Base-by-base conservation (phyloP, 2,888 invertebrate genomes). In the Deilephila porcellus region DNA sequence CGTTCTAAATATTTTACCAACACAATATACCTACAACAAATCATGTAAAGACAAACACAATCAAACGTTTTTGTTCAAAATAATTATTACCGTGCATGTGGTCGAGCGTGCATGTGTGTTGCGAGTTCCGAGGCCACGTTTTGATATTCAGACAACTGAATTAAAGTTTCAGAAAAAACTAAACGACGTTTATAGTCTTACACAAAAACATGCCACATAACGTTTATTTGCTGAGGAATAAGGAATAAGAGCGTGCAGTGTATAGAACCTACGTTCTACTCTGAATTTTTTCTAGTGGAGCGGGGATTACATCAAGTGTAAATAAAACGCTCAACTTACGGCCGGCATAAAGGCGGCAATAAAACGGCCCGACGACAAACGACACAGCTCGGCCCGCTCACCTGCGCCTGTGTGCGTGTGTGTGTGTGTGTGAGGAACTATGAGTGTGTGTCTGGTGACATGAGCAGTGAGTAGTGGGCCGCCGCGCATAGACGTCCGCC, bases 241-340 rank as follows among this genome's bases (percentile, higher is more conserved):
- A 60, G 60, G 29, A 14, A 60, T 60, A 60, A 60, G 60, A 25
- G 20, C 45, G 45, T 45, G 45, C 11, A 45, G 45, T 45, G 3
- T 25, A 25, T 25, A 25, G 25, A 25, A 25, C 25, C 25, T 25
- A 25, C 11, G 11, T 14, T 14, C 11, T 45, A 14, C 45, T 45
- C 45, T 45, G 45, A 3, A 45, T 3, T 45, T 45, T 45, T 45
- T 56, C 11, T 17, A 62, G 17, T 62, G 19, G 62, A 62, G 32
- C 62, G 32, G 19, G 32, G 29, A 62, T 62, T 32, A 62, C 19
- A 62, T 62, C 32, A 62, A 32, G 56, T 56, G 56, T 56, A 62
- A 62, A 62, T 62, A 62, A 62, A 62, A 62, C 62, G 62, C 62
- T 62, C 32, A 32, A 32, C 32, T 62, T 62, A 32, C 32, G 32